Evolutionary conservation across 30 jellyfish, hydroid and myxozoan species (phyloP), one percentile per base, ranked within the genome.

Genomic region (Aurelia aurita): DNA sequence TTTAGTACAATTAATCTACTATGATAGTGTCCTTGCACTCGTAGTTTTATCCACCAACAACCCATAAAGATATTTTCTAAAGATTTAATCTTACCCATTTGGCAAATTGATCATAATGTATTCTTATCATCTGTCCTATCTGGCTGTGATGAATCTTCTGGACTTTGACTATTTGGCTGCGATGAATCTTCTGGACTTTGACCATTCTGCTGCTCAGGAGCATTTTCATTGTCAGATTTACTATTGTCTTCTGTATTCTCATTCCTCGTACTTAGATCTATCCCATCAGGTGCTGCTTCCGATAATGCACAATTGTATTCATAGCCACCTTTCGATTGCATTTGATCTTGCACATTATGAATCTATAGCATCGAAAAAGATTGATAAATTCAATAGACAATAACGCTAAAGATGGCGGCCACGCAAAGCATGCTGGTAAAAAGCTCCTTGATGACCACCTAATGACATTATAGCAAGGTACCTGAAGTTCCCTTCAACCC

Each of bases 301-400:
- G 87, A 72, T 59, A 84, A 39, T 16, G 85, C 74, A 51, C 94
- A 68, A 35, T 58, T 55, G 74, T 79, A 65, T 69, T 90, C 97
- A 35, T 90, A 90, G 45, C 97, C 97, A 5, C 97, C 97, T 66
- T 90, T 90, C 25, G 97, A 90, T 51, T 90, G 92, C 97, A 90
- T 90, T 60, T 87, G 91, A 47, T 74, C 85, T 70, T 90, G 97
- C 10, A 90, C 97, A 60, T 78, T 87, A 73, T 81, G 94, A 5
- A 90, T 91, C 97, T 90, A 62, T 7, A 31, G 47, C 35, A 39
- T 12, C 7, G 31, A 46, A 25, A 31, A n/a, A 10, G 26, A 6
- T 70, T 13, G 29, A n/a, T 35, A 14, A 16, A 19, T 28, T n/a
- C 25, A 19, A 66, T 28, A 68, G 8, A 18, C 14, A 68, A 18